A percentile compares a stretch with the other conserved stretches of the same genome.
phyloP scores from a whole-genome alignment of 2,888 invertebrate genomes.

The Clostera curtula region DNA sequence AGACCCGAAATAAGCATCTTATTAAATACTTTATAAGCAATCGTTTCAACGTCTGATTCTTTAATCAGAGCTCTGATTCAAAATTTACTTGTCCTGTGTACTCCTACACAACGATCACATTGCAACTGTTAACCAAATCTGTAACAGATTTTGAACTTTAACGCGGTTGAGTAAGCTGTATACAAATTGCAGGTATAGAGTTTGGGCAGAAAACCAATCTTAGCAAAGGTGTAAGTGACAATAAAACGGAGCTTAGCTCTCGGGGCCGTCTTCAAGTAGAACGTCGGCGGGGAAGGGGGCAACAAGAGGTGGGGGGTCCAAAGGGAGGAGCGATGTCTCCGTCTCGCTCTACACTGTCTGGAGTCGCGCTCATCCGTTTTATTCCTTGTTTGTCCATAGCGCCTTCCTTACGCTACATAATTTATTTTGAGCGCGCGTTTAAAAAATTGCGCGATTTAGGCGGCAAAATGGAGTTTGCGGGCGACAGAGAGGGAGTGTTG shows the following conservation, averaged over 20 bases:
- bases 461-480: constrained; percentile 61
- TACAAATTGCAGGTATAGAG: constrained; percentile 26
- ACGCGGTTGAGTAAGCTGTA: constrained; percentile 16
- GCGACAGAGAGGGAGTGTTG: constrained; percentile 24
- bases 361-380: constrained; percentile 57
- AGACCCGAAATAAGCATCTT: constrained; percentile 54
- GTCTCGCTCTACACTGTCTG: constrained; percentile 43
- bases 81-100: constrained; percentile 58
- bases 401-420: constrained; percentile 64
- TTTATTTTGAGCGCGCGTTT: constrained; percentile 71
- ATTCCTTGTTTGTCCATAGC: constrained; percentile 65
- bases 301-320: constrained; percentile 9
- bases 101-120: constrained; percentile 24
- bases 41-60: constrained; percentile 62
- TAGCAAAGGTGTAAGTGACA: constrained; percentile 69
- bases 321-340: constrained; percentile 39
- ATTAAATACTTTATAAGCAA: constrained; percentile 64
- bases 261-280: constrained; percentile 69
- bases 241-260: constrained; percentile 70
- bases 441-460: constrained; percentile 69
- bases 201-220: constrained; percentile 52
- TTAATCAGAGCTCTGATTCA: constrained; percentile 60
- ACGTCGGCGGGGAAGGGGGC: constrained; percentile 26
- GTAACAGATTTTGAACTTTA: constrained; percentile 27
- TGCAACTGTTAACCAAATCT: constrained; percentile 10